Evolutionary conservation across 2,113 vertebrate species (phyloP).

Genomic region (Stomatorhinus ivindoensis): DNA sequence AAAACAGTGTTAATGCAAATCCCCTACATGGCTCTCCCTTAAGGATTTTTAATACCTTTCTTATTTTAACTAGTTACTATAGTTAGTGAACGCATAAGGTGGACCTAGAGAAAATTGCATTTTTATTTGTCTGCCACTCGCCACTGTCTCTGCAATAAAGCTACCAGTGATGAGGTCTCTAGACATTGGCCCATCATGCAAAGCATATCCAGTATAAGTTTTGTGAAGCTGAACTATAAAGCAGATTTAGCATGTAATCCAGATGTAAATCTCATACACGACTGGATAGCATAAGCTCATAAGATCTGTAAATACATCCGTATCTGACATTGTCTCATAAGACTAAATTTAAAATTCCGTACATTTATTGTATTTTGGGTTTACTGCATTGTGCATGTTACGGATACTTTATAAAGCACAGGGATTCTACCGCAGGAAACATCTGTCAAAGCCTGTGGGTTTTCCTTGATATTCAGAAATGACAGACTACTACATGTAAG

Average conservation of each 20-base stretch:
- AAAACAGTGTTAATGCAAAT: not conserved
- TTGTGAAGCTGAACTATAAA: not conserved
- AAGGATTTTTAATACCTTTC: not conserved
- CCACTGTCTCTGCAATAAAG: not conserved
- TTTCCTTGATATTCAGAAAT: not conserved
- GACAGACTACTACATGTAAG: not conserved
- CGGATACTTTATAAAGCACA: not conserved
- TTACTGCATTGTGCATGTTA: not conserved
- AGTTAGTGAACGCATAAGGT: not conserved
- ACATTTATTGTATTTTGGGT: not conserved
- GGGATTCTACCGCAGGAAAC: not conserved
- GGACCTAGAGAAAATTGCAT: not conserved
- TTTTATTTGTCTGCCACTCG: not conserved
- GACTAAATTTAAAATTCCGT: not conserved
- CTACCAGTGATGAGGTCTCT: not conserved
- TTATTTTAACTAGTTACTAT: not conserved
- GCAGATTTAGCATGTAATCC: not conserved
- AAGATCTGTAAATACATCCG: not conserved
- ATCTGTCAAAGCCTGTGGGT: not conserved
- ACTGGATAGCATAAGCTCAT: not conserved
- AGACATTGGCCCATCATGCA: not conserved
- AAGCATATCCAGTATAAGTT: not conserved
- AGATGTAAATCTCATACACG: not conserved
- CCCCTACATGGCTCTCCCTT: not conserved
- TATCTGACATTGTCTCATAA: not conserved